Conservation (phyloP, 2,113 vertebrate genomes). For the Leptobrachium ailaonicum region DNA sequence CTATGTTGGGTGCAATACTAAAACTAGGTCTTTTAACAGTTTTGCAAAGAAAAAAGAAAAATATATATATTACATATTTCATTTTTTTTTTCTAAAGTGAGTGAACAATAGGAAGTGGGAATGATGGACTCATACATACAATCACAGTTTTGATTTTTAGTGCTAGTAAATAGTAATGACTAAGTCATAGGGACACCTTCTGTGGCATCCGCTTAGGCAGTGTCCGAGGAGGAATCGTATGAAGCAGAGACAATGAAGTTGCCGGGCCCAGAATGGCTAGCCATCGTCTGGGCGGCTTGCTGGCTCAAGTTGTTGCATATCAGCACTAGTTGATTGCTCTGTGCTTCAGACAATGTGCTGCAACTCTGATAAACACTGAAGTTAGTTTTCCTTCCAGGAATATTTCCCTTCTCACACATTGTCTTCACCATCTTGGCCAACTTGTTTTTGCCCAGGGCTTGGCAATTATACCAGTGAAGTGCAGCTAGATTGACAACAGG, state of each 20-base stretch:
- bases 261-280: slow-evolving; percentile 66
- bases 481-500: slow-evolving; percentile 78
- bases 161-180: slow-evolving; percentile 13
- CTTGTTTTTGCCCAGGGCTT: slow-evolving; percentile 83
- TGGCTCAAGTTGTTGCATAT: slow-evolving; percentile 83
- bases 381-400: slow-evolving; percentile 80
- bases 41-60: slow-evolving; percentile 73
- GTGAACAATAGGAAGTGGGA: slow-evolving; percentile 60
- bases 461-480: slow-evolving; percentile 83
- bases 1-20: slow-evolving; percentile 69
- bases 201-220: slow-evolving; percentile 60
- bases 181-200: slow-evolving; percentile 26
- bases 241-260: slow-evolving; percentile 80
- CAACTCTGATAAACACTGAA: slow-evolving; percentile 86
- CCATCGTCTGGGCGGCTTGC: slow-evolving; percentile 77
- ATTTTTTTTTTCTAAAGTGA: slow-evolving; percentile 67
- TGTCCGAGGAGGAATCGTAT: slow-evolving; percentile 81
- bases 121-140: slow-evolving; percentile 46
- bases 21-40: slow-evolving; percentile 73
- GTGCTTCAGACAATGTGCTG: slow-evolving; percentile 79
- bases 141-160: slow-evolving; percentile 55
- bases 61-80: slow-evolving; percentile 61
- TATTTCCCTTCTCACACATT: slow-evolving; percentile 85
- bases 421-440: slow-evolving; percentile 86
- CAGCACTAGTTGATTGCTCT: slow-evolving; percentile 82